Evolutionary conservation across 2,888 invertebrate species (phyloP).

Genomic region (Muscina levida): DNA sequence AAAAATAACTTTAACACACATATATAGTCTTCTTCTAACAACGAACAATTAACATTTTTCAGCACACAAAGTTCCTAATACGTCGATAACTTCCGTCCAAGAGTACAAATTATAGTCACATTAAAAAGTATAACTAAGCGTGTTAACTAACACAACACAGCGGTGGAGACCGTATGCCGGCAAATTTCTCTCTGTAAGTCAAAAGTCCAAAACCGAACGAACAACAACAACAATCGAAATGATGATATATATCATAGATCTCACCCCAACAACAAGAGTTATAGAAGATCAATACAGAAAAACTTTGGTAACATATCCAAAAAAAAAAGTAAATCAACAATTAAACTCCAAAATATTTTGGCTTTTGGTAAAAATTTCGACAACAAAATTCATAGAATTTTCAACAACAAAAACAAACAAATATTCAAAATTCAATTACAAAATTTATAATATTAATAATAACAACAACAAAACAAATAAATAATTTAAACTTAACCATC

Average conservation of each 20-base stretch:
- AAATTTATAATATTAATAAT: slow-evolving; percentile 25
- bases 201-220: slow-evolving; percentile 12
- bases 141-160: neutral
- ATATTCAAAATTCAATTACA: neutral
- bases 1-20: too few species aligned
- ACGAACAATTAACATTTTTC: slow-evolving; percentile 36
- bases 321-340: too few species aligned
- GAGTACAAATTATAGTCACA: slow-evolving; percentile 60
- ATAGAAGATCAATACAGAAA: slow-evolving; percentile 1
- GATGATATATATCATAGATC: slow-evolving; percentile 73
- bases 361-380: slow-evolving; percentile 56
- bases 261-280: neutral
- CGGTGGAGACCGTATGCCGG: slow-evolving; percentile 12
- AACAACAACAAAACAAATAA: slow-evolving; percentile 44
- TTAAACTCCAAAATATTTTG: slow-evolving; percentile 40
- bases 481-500: slow-evolving; percentile 74
- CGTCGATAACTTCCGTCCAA: slow-evolving; percentile 19
- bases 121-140: slow-evolving; percentile 21
- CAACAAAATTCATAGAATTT: slow-evolving; percentile 41
- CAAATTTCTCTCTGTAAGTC: neutral
- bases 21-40: too few species aligned
- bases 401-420: slow-evolving; percentile 22
- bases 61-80: slow-evolving; percentile 17
- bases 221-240: slow-evolving; percentile 21
- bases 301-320: too few species aligned